These are phyloP conservation scores for Mythimna albipuncta DNA, from an alignment of 2,888 invertebrate genomes.

Conservation along the genomic window DNA sequence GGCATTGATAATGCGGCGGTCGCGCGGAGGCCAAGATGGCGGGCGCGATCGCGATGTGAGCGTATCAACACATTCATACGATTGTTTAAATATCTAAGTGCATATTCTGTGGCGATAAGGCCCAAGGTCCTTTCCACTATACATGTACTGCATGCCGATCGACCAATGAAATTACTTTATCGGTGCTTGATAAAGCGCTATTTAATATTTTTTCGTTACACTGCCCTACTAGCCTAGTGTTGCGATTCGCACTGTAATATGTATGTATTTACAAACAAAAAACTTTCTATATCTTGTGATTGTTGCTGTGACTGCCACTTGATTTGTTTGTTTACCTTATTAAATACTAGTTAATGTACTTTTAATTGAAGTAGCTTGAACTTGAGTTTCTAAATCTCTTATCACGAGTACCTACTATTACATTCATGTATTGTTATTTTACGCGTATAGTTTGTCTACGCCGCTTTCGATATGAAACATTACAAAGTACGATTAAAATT, in stretches of 20 bases:
- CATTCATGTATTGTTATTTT: conserved; percentile 33
- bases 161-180: conserved; percentile 72
- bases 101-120: conserved; percentile 82
- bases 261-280: conserved; percentile 44
- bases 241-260: conserved; percentile 48
- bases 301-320: conserved; percentile 34
- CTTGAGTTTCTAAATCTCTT: conserved; percentile 45
- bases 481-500: conserved; percentile 46
- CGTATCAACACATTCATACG: conserved; percentile 75
- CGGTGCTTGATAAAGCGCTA: conserved; percentile 67
- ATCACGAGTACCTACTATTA: conserved; percentile 14
- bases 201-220: conserved; percentile 66
- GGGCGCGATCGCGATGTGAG: conserved; percentile 67
- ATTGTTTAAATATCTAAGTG: conserved; percentile 80
- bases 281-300: conserved; percentile 47
- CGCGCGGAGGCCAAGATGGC: conserved; percentile 82
- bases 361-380: conserved; percentile 48
- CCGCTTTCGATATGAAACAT: conserved; percentile 31
- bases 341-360: conserved; percentile 30
- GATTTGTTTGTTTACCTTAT: conserved; percentile 43
- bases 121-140: conserved; percentile 80
- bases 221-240: conserved; percentile 67
- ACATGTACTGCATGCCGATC: conserved; percentile 67
- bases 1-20: conserved; percentile 86
- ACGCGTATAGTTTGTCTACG: not conserved